phyloP scores from a whole-genome alignment of 2,797 vertebrate species.

The Sebastes kiyomatsui region DNA sequence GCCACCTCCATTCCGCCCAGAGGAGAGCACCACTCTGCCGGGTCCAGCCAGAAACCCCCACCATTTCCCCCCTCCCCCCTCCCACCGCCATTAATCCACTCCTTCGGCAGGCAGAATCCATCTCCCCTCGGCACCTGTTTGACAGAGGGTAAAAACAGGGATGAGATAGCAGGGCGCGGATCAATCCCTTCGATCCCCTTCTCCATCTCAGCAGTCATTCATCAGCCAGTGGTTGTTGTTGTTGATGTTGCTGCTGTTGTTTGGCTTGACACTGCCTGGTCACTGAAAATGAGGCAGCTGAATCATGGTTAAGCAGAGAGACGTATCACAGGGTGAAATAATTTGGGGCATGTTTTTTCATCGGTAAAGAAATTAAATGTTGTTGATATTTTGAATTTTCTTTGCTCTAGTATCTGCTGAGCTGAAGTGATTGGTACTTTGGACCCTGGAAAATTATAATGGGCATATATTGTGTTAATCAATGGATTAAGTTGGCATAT shows the following conservation, averaged over 20 bases:
- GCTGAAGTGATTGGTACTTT: not conserved
- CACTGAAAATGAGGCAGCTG: conserved; percentile 30
- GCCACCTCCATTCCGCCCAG: conserved; percentile 59
- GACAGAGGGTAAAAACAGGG: conserved; percentile 86
- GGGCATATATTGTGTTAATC: too few species aligned
- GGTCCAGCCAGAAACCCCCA: conserved; percentile 48
- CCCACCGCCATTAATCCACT: conserved; percentile 83
- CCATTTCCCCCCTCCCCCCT: conserved; percentile 22
- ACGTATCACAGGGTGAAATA: not conserved
- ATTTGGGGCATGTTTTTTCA: not conserved
- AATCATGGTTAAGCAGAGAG: conserved; percentile 26
- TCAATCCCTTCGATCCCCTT: conserved; percentile 84
- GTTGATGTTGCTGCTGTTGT: conserved; percentile 66
- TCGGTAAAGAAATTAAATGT: not conserved
- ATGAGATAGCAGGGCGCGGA: conserved; percentile 80
- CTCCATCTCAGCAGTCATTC: conserved; percentile 78
- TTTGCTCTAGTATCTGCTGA: not conserved
- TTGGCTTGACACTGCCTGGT: conserved; percentile 43
- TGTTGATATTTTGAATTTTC: not conserved
- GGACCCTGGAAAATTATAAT: not conserved
- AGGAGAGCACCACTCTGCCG: conserved; percentile 60
- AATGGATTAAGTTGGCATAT: too few species aligned
- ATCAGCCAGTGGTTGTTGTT: conserved; percentile 76
- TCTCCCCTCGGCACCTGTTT: conserved; percentile 83
- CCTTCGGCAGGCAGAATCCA: conserved; percentile 82